Evolutionary conservation across 1,140 invertebrate genomes (phyloP).

Genomic region (Arion vulgaris): DNA sequence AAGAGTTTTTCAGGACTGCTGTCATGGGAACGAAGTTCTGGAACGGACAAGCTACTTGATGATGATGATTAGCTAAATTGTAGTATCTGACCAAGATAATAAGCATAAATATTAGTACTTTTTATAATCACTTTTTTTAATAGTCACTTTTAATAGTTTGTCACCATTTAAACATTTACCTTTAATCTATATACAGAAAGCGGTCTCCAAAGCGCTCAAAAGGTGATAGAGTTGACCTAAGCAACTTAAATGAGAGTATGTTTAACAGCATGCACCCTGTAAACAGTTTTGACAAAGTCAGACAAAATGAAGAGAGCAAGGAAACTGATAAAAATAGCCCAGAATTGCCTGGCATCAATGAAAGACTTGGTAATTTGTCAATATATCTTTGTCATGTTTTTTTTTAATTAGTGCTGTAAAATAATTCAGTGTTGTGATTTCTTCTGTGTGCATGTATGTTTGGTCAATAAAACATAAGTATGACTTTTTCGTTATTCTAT

Average conservation of each 20-base stretch:
- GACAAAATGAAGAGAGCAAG: background rate
- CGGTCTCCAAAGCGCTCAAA: background rate
- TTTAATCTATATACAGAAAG: background rate
- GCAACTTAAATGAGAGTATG: slow-evolving; percentile 35
- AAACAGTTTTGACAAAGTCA: slow-evolving; percentile 2
- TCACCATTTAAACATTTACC: too few relatives aligned
- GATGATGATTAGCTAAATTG: too few relatives aligned
- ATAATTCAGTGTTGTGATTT: too few relatives aligned
- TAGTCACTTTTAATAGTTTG: too few relatives aligned
- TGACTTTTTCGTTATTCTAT: too few relatives aligned
- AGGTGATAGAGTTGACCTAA: slow-evolving; percentile 13
- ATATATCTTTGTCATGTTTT: background rate
- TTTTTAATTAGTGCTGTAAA: background rate
- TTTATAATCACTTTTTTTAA: background rate
- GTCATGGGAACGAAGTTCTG: too few relatives aligned
- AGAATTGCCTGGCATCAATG: slow-evolving; percentile 61
- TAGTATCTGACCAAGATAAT: too few relatives aligned
- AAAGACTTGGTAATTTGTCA: slow-evolving; percentile 59
- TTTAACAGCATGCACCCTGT: background rate
- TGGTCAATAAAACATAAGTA: too few relatives aligned
- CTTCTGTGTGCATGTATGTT: too few relatives aligned
- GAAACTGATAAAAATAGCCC: background rate
- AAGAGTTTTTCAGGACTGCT: too few relatives aligned
- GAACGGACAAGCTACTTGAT: too few relatives aligned
- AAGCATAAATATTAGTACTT: too few relatives aligned